phyloP scores from a whole-genome alignment of 1,140 invertebrate genomes.

The Pogonognathellus flavescens region DNA sequence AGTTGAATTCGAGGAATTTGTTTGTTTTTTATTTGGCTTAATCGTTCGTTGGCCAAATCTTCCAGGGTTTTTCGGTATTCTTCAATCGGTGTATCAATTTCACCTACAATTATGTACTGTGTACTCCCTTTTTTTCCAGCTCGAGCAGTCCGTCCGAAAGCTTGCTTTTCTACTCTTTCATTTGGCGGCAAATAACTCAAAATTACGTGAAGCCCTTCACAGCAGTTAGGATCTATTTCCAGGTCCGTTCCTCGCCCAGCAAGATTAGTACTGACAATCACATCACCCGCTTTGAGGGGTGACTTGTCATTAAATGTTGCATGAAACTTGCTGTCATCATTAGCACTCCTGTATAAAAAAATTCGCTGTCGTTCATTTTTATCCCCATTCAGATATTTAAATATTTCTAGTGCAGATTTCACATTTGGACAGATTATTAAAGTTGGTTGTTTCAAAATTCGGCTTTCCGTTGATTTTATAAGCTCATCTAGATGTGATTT shows the following conservation, averaged over 20 bases:
- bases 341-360: too few species aligned
- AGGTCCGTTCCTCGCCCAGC: conserved; percentile 71
- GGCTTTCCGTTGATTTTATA: background rate
- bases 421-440: conserved; percentile 16
- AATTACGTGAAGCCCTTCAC: conserved; percentile 69
- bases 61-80: background rate
- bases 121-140: conserved; percentile 67
- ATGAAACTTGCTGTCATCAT: too few species aligned
- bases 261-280: conserved; percentile 70
- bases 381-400: background rate
- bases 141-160: conserved; percentile 69
- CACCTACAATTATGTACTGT: background rate
- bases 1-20: background rate
- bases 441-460: background rate
- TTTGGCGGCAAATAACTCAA: background rate
- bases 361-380: too few species aligned
- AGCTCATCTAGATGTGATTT: background rate
- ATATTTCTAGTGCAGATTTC: background rate
- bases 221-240: conserved; percentile 67
- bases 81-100: background rate
- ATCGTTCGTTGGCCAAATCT: background rate
- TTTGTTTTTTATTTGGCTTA: background rate
- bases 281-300: conserved; percentile 4
- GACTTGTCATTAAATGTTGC: too few species aligned
- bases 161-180: conserved; percentile 69